These are phyloP conservation scores for Oreocharis arfaki DNA, from an alignment of 2,113 vertebrate species.

Conservation along the genomic window DNA sequence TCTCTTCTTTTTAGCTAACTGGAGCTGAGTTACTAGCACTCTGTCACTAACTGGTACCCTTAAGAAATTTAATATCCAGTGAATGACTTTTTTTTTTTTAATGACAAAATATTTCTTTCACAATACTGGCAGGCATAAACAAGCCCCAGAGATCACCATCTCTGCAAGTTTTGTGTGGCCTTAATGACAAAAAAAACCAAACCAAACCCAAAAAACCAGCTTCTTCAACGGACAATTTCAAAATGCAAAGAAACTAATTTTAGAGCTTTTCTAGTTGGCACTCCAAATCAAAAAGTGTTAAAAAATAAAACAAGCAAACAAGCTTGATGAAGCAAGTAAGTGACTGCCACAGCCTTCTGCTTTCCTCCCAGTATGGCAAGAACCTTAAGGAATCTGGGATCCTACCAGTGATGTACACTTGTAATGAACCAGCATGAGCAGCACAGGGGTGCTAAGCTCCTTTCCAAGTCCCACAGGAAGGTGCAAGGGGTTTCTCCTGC, in stretches of 20 bases:
- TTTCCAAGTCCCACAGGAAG: neutral
- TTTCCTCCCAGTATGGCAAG: neutral
- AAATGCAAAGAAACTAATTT: neutral
- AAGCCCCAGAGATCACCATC: neutral
- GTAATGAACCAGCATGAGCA: neutral
- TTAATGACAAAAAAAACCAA: neutral
- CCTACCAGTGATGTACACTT: neutral
- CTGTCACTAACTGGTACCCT: neutral
- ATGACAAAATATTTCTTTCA: slow-evolving; percentile 23
- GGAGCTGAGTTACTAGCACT: neutral
- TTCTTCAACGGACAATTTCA: neutral
- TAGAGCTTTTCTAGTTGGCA: neutral
- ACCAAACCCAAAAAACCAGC: neutral
- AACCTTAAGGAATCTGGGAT: neutral
- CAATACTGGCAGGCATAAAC: neutral
- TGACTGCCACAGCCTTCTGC: neutral
- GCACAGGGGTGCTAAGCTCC: neutral
- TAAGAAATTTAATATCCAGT: slow-evolving; percentile 6
- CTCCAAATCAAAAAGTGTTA: neutral
- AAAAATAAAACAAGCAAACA: neutral
- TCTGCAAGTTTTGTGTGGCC: neutral
- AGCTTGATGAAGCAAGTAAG: neutral
- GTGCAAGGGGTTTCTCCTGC: neutral
- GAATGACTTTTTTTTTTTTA: neutral
- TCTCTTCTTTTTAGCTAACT: neutral